Conservation (phyloP, 2,113 vertebrate species). For the Chionodraco myersi region DNA sequence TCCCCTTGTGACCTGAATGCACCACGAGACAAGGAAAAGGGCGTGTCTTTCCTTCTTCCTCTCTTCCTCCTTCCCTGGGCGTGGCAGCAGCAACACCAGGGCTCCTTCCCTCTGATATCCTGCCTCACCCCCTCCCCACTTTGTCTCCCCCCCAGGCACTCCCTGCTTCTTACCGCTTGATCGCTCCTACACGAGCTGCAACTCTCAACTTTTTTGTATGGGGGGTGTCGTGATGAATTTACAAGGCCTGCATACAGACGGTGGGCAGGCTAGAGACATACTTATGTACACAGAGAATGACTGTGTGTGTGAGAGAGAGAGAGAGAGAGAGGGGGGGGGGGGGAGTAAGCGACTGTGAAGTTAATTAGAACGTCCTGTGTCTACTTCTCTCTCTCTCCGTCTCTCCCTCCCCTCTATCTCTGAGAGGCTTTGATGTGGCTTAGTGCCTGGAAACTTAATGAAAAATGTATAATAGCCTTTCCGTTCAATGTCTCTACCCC, state of each 20-base stretch:
- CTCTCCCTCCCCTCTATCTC: slow-evolving; percentile 67
- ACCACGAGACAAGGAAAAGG: slow-evolving; percentile 50
- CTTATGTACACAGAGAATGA: slow-evolving; percentile 53
- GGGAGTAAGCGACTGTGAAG: slow-evolving; percentile 77
- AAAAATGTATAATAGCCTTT: slow-evolving; percentile 87
- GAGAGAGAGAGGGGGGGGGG: slow-evolving; percentile 15
- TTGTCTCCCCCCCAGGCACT: not conserved
- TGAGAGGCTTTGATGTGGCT: slow-evolving; percentile 85
- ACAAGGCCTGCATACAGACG: slow-evolving; percentile 63
- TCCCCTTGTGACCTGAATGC: slow-evolving; percentile 51
- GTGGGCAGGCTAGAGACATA: slow-evolving; percentile 62
- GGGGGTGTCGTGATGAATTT: slow-evolving; percentile 70
- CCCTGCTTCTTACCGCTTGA: slow-evolving; percentile 54
- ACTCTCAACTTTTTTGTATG: slow-evolving; percentile 35
- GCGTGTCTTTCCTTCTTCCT: slow-evolving; percentile 39
- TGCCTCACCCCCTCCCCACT: slow-evolving; percentile 6
- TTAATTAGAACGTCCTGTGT: slow-evolving; percentile 87
- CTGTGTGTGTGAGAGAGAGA: slow-evolving; percentile 15
- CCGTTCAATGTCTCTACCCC: slow-evolving; percentile 62
- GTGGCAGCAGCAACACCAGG: slow-evolving; percentile 68
- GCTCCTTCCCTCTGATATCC: slow-evolving; percentile 53
- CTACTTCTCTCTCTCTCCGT: slow-evolving; percentile 54
- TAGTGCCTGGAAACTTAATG: slow-evolving; percentile 86
- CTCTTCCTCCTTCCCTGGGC: slow-evolving; percentile 53
- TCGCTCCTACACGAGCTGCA: slow-evolving; percentile 43